phyloP scores from a whole-genome alignment of 2,888 invertebrate species.

The Stenodera caucasica region DNA sequence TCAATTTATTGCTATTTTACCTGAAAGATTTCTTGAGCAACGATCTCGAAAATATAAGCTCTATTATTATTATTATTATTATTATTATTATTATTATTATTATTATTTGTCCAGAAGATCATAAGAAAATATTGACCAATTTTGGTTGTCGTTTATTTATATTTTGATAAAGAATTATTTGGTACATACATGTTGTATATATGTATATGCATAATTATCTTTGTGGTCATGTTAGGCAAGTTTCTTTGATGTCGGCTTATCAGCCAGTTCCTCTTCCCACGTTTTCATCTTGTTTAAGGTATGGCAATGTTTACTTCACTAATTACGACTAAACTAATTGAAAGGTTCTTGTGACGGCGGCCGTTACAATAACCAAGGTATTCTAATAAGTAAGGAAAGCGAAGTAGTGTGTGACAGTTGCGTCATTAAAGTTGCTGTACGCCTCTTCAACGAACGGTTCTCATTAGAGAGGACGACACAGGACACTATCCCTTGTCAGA shows the following conservation, averaged over 20 bases:
- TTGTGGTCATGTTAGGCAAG: no score
- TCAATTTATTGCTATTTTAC: constrained; percentile 38
- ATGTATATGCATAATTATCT: no score
- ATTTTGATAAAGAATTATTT: no score
- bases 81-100: no score
- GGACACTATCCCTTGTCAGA: constrained; percentile 30
- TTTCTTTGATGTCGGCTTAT: no score
- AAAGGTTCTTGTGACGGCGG: constrained; percentile 27
- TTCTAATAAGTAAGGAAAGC: constrained; percentile 39
- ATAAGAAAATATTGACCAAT: no score
- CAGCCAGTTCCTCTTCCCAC: background rate
- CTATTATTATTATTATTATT: no score
- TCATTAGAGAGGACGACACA: constrained; percentile 39
- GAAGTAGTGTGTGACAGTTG: constrained; percentile 39
- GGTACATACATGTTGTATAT: no score
- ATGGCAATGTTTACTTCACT: constrained; percentile 15
- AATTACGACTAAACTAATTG: constrained; percentile 34
- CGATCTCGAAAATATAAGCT: constrained; percentile 7
- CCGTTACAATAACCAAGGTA: constrained; percentile 35
- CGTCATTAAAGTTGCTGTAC: constrained; percentile 41
- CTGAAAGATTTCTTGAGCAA: constrained; percentile 20
- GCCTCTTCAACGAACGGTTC: constrained; percentile 40
- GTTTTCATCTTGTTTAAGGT: background rate
- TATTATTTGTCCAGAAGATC: background rate
- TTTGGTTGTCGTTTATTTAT: no score